phyloP scores from a whole-genome alignment of 2,797 vertebrate species.

The Coracias cyanogaster region DNA sequence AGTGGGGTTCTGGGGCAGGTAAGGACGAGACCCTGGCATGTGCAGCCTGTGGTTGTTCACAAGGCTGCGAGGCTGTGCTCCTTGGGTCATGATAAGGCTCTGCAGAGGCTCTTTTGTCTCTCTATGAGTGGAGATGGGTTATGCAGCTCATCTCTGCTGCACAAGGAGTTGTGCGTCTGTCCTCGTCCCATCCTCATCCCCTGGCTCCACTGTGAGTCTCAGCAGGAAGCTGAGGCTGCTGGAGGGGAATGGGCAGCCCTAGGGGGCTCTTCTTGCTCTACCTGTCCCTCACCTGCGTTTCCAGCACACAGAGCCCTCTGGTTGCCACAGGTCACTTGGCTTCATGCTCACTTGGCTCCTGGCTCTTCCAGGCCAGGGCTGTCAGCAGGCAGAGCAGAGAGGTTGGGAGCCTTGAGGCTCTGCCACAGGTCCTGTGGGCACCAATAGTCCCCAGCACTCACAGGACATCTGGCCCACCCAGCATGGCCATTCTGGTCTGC shows the following conservation, averaged over 20 bases:
- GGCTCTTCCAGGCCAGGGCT: background rate
- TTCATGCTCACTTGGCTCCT: background rate
- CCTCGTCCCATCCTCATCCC: background rate
- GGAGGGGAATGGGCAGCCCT: background rate
- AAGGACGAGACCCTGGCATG: background rate
- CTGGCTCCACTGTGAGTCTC: background rate
- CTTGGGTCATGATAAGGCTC: background rate
- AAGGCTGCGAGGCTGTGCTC: background rate
- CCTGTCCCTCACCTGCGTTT: background rate
- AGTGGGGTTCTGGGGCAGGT: background rate
- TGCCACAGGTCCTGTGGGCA: background rate
- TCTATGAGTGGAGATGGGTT: background rate
- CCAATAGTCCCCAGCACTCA: background rate
- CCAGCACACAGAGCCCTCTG: background rate
- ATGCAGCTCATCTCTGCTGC: background rate
- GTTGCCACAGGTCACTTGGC: background rate
- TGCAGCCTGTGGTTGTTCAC: background rate
- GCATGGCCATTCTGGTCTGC: background rate
- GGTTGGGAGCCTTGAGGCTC: background rate
- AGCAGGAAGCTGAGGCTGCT: background rate
- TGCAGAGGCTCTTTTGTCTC: background rate
- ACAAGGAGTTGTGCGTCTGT: background rate
- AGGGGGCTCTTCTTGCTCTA: background rate
- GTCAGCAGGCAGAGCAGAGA: background rate
- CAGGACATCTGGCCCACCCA: background rate